Base-by-base conservation (phyloP, 2,888 invertebrate genomes). In the Phortica okadai region DNA sequence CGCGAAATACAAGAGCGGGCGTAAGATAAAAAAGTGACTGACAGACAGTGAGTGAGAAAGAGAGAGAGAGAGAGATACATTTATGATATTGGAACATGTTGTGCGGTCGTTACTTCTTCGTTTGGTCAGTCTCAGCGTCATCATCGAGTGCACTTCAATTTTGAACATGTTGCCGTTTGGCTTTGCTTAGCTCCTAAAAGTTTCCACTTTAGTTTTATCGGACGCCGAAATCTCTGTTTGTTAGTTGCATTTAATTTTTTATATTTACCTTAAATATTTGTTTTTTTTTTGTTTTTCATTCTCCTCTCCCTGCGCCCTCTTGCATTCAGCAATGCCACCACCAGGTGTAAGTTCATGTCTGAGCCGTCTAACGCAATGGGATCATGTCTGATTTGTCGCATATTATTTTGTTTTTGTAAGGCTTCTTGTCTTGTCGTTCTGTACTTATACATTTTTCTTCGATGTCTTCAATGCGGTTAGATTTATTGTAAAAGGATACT, bases 41-140 rank as follows among this genome's bases (percentile, higher is more conserved):
- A 67, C 33, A 14, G 8, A n/a, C n/a, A 67, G 41, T 10, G 44
- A 44, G 10, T n/a, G 11, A 8, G 11, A 33, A 3, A 64, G 11
- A 64, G 14, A 10, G 14, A 33, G 33, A 64, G 16, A 8, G 14
- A 64, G 0, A 64, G 8, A 4, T 33, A 8, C 64, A 64, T 25
- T 33, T 69, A 21, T 10, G 70, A 72, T 54, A 72, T 72, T 33
- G 50, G 54, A 86, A 82, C 82, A 81, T 85, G 82, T 79, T 82
- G 85, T 85, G 85, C 85, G 85, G 85, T 88, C 85, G 33, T 25
- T 50, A 14, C 50, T 50, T 50, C 6, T 50, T 50, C 5, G 50
- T 50, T 8, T 21, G 62, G 10, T 25, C 25, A 6, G 16, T 21
- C 21, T 62, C 59, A 59, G 21, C 8, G n/a, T 59, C 21, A 7